Base-by-base conservation (phyloP, 2,113 vertebrate genomes). In the Falco punctatus region DNA sequence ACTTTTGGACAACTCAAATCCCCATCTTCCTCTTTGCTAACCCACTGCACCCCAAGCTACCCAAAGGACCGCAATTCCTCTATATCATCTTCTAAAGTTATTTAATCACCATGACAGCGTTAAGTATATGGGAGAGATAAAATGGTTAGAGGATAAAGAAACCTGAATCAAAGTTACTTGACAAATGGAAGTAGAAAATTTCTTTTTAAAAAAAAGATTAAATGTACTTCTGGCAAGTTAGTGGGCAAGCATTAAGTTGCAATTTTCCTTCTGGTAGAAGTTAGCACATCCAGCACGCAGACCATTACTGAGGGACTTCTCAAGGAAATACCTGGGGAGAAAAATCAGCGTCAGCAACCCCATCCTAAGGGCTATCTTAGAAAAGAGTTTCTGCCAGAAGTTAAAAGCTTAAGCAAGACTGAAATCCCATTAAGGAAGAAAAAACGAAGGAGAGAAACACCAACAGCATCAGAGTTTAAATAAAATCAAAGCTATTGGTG, bases 1-100 rank as follows among this genome's bases (percentile, higher is more conserved):
- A 30, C 17, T 58, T 57, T 46, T 3, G 3, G 15, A 65, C 40
- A 66, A 46, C 46, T 33, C 26, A 44, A 55, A 74, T 33, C 28
- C 44, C 24, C 32, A 51, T 35, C 11, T 46, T 54, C 16, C 35
- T 48, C 75, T 66, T 57, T 30, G 32, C 49, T 62, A 84, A 49
- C 7, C 8, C 26, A 30, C 15, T 1, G 0, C 27, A 88, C 35
- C 11, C 26, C 0, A 0, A 81, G 11, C 27, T n/a, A 71, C 5
- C 23, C 15, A 69, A 88, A 66, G 3, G 9, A 3, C 13, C 15
- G 64, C 17, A 49, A 4, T 32, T 74, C 35, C 21, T 77, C 28
- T 21, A 38, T 20, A 30, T 1, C 15, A 14, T 40, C 30, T 61
- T 71, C 52, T 67, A 61, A 57, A 51, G 19, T 6, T 81, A 23